These are phyloP conservation scores for Diorhabda elongata DNA, from an alignment of 1,140 invertebrate genomes.

Conservation along the genomic window DNA sequence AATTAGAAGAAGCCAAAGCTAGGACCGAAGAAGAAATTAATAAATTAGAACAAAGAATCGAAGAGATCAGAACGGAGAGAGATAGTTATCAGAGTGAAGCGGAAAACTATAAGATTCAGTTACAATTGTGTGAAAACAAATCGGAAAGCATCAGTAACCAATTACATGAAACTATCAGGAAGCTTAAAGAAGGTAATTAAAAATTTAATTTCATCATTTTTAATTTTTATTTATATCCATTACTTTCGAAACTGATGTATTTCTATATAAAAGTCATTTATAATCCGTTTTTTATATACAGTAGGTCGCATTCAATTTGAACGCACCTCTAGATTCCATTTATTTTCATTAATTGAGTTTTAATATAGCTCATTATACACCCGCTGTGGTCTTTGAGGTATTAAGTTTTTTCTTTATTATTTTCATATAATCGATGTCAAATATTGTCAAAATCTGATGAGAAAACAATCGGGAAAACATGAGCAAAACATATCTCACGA, in stretches of 20 bases:
- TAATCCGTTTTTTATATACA: not conserved
- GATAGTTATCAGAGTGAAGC: constrained; percentile 63
- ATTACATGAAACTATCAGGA: constrained; percentile 69
- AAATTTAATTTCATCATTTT: not conserved
- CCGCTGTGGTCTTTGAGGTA: too few species aligned
- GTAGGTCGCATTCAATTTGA: too few species aligned
- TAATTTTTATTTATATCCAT: not conserved
- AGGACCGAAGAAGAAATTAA: constrained; percentile 68
- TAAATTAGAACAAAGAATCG: constrained; percentile 64
- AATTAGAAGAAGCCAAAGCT: constrained; percentile 64
- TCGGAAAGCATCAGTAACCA: constrained; percentile 67
- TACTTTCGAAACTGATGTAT: not conserved
- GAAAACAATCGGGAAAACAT: too few species aligned
- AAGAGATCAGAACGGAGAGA: constrained; percentile 66
- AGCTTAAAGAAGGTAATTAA: constrained; percentile 68
- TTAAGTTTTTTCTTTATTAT: too few species aligned
- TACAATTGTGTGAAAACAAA: constrained; percentile 73
- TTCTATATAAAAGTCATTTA: not conserved
- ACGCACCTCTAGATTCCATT: too few species aligned
- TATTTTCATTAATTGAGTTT: too few species aligned
- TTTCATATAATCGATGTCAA: too few species aligned
- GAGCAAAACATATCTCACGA: too few species aligned
- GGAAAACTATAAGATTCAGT: constrained; percentile 72
- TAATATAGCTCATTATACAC: too few species aligned
- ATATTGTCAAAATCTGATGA: too few species aligned